Evolutionary conservation across 2,797 vertebrate species (phyloP).

Genomic region (Peromyscus aztecus): DNA sequence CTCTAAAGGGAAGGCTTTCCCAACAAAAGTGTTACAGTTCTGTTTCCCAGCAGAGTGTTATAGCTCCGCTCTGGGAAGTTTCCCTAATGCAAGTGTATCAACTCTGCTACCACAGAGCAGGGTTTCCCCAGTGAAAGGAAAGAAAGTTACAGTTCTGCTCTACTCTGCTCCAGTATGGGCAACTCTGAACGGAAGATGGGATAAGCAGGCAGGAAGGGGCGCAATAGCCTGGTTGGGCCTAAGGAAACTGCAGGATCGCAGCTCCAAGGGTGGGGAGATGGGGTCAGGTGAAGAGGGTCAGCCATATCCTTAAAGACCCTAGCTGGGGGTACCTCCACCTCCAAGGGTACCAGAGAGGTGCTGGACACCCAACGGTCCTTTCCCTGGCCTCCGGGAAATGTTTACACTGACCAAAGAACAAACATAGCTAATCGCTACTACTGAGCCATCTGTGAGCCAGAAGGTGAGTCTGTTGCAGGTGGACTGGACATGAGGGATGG

Average conservation of each 20-base stretch:
- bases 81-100: not conserved
- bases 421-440: not conserved
- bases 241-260: not conserved
- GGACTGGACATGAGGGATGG: not conserved
- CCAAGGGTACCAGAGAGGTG: not conserved
- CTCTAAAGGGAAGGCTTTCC: no score
- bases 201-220: not conserved
- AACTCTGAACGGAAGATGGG: not conserved
- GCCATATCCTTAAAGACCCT: not conserved
- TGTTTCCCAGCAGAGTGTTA: no score
- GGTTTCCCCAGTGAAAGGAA: not conserved
- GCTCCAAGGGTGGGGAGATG: not conserved
- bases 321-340: not conserved
- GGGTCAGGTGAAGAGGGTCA: not conserved
- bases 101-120: not conserved
- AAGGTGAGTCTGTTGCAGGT: not conserved
- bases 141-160: not conserved
- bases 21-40: no score
- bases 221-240: not conserved
- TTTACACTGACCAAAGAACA: not conserved
- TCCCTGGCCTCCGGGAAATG: not conserved
- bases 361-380: not conserved
- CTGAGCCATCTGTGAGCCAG: not conserved
- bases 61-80: not conserved
- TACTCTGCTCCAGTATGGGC: not conserved